A percentile compares a stretch with the other conserved stretches of the same genome.
These are phyloP conservation scores for Cartodere bifasciata DNA, from an alignment of 2,888 invertebrate species.

Conservation along the genomic window DNA sequence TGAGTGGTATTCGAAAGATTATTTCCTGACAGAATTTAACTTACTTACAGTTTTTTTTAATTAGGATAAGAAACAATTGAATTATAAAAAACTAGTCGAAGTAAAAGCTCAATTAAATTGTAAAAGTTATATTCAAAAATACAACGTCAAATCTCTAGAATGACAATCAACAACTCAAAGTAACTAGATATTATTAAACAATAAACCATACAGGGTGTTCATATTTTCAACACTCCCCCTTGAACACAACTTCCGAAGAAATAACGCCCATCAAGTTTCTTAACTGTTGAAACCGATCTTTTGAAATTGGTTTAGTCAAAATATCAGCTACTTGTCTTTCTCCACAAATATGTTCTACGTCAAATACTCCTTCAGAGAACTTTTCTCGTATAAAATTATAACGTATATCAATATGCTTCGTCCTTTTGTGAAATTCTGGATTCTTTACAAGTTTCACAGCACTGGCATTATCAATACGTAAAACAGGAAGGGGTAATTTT, in stretches of 20 bases:
- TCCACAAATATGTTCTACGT: slow-evolving; percentile 5
- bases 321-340: slow-evolving; percentile 9
- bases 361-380: slow-evolving; percentile 4
- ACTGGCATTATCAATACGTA: slow-evolving; percentile 12
- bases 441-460: slow-evolving; percentile 14
- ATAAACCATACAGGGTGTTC: too few relatives aligned
- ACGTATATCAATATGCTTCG: slow-evolving; percentile 14
- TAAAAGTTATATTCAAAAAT: too few relatives aligned
- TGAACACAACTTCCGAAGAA: slow-evolving; percentile 2
- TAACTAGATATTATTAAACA: too few relatives aligned
- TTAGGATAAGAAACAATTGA: too few relatives aligned
- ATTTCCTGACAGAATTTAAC: too few relatives aligned
- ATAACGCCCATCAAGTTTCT: slow-evolving; percentile 4
- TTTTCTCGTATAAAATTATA: slow-evolving; percentile 14
- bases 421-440: slow-evolving; percentile 11
- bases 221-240: slow-evolving; percentile 8
- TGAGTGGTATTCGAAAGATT: too few relatives aligned
- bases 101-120: too few relatives aligned
- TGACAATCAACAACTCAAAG: too few relatives aligned
- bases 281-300: slow-evolving; percentile 3
- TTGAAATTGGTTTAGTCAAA: slow-evolving; percentile 7
- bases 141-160: too few relatives aligned
- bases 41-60: too few relatives aligned
- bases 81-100: too few relatives aligned
- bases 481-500: slow-evolving; percentile 1